Evolutionary conservation across 1,140 invertebrate genomes (phyloP).

Genomic region (Zaprionus ornatus): DNA sequence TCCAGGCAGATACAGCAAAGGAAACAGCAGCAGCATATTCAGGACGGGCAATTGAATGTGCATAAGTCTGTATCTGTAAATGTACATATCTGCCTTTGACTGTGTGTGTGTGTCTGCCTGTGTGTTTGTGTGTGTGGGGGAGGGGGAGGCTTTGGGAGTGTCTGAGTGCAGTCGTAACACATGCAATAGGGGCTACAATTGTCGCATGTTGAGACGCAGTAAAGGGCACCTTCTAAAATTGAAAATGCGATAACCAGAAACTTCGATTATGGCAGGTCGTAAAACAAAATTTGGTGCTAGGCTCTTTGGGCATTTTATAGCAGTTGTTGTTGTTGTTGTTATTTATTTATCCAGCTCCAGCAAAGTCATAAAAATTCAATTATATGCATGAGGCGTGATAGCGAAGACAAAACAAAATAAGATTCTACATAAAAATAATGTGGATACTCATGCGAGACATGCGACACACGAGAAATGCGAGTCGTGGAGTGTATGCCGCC

Average conservation of each 20-base stretch:
- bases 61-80: conserved; percentile 10
- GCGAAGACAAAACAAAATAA: conserved; percentile 33
- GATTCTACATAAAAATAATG: conserved; percentile 48
- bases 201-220: conserved; percentile 72
- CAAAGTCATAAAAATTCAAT: conserved; percentile 73
- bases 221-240: conserved; percentile 41
- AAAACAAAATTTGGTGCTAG: conserved; percentile 59
- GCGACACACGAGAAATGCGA: neutral
- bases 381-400: conserved; percentile 50
- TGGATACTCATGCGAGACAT: conserved; percentile 16
- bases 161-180: neutral
- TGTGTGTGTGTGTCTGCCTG: conserved; percentile 13
- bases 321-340: conserved; percentile 41
- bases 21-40: conserved; percentile 21
- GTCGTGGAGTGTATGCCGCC: neutral
- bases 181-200: conserved; percentile 21
- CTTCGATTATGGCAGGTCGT: conserved; percentile 74
- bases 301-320: conserved; percentile 60
- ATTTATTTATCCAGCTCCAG: neutral
- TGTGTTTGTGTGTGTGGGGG: conserved; percentile 4
- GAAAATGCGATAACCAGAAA: conserved; percentile 49
- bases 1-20: conserved; percentile 10
- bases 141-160: conserved; percentile 9
- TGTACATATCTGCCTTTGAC: neutral
- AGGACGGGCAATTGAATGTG: neutral